These are phyloP conservation scores for Polydesmus complanatus DNA, from an alignment of 2,888 invertebrate species.

Conservation along the genomic window DNA sequence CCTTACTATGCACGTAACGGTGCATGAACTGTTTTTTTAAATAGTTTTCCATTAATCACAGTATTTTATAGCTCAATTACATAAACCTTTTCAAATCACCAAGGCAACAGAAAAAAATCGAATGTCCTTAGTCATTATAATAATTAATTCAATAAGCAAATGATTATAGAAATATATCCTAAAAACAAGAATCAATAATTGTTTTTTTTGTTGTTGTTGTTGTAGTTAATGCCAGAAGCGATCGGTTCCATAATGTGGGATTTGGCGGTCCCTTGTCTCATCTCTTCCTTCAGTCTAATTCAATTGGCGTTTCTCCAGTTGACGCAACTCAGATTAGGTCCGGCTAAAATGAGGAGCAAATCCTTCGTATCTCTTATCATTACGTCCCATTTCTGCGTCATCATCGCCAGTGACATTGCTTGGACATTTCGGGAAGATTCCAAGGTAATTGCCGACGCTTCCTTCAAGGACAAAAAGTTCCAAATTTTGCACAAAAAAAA, in stretches of 20 bases:
- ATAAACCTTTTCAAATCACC: no score
- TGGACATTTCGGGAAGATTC: slow-evolving; percentile 30
- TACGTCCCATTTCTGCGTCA: slow-evolving; percentile 39
- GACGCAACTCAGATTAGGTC: slow-evolving; percentile 40
- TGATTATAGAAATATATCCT: no score
- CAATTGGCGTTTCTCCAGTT: slow-evolving; percentile 43
- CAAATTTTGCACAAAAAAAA: not conserved
- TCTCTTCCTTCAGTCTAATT: slow-evolving; percentile 43
- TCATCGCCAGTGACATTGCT: slow-evolving; percentile 38
- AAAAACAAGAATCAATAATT: no score
- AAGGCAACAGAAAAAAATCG: no score
- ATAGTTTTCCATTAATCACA: no score
- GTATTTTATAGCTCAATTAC: no score
- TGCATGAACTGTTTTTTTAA: no score
- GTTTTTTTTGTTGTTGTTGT: slow-evolving; percentile 8
- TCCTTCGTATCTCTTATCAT: slow-evolving; percentile 39
- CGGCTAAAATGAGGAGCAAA: slow-evolving; percentile 37
- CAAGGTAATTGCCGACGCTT: slow-evolving; percentile 23
- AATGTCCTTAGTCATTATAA: no score
- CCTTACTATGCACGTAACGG: no score
- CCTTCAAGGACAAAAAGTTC: no score
- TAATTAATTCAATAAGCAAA: no score
- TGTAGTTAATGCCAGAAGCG: slow-evolving; percentile 38
- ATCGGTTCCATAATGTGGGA: slow-evolving; percentile 42
- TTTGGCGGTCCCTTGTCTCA: slow-evolving; percentile 42